A percentile compares a stretch with the other conserved stretches of the same genome.
Evolutionary conservation across 2,888 invertebrate genomes (phyloP).

Genomic region (Hydriomena furcata): DNA sequence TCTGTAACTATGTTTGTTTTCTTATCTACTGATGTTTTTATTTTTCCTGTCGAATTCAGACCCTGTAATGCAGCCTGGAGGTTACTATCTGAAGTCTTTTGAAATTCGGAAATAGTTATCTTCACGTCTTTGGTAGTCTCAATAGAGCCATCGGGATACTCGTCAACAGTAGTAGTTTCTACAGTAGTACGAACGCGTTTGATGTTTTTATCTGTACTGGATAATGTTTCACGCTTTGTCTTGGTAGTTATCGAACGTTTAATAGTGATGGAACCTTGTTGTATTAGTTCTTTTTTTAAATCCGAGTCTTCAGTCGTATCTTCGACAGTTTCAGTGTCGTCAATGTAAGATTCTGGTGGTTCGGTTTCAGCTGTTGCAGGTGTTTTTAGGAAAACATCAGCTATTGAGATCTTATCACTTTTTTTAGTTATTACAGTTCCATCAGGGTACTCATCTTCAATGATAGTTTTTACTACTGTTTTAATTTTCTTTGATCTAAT

Average conservation of each 20-base stretch:
- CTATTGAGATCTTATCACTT: slow-evolving; percentile 71
- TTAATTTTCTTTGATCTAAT: slow-evolving; percentile 62
- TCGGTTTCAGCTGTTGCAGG: slow-evolving; percentile 41
- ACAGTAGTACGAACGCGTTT: slow-evolving; percentile 84
- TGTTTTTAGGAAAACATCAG: slow-evolving; percentile 57
- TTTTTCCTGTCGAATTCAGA: slow-evolving; percentile 67
- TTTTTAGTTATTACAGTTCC: slow-evolving; percentile 69
- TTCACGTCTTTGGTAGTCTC: slow-evolving; percentile 81
- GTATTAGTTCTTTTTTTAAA: slow-evolving; percentile 63
- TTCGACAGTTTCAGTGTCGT: slow-evolving; percentile 68
- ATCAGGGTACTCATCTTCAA: slow-evolving; percentile 72
- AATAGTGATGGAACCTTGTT: slow-evolving; percentile 59
- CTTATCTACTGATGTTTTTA: slow-evolving; percentile 72
- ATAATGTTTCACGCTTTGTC: slow-evolving; percentile 74
- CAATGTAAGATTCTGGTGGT: slow-evolving; percentile 50
- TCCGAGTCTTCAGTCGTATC: slow-evolving; percentile 69
- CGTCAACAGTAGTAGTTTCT: slow-evolving; percentile 76
- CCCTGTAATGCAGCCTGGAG: slow-evolving; percentile 75
- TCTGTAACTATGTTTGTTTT: slow-evolving; percentile 76
- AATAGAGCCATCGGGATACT: slow-evolving; percentile 80
- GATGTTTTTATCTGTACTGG: slow-evolving; percentile 77
- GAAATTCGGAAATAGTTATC: slow-evolving; percentile 78
- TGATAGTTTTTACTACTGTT: slow-evolving; percentile 58
- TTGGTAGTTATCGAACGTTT: slow-evolving; percentile 73
- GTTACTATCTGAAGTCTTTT: slow-evolving; percentile 73